phyloP scores from a whole-genome alignment of 2,113 vertebrate genomes.

The Sebastes fasciatus region DNA sequence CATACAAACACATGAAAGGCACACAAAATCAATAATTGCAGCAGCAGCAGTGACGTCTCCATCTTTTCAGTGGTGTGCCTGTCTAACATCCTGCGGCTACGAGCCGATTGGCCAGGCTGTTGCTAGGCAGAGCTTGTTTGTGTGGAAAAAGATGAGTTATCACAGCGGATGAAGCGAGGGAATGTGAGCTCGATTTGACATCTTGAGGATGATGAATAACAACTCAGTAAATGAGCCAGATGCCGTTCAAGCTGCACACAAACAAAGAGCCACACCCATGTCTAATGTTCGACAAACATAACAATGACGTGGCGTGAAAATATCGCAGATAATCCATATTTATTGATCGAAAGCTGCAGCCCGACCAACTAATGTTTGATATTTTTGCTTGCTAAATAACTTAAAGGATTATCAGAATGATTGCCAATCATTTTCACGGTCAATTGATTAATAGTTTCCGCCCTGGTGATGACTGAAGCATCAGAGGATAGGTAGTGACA shows the following conservation, averaged over 20 bases:
- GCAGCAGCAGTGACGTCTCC: slow-evolving; percentile 23
- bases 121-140: slow-evolving; percentile 50
- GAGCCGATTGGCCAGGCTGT: slow-evolving; percentile 32
- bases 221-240: not conserved
- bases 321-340: too few species aligned
- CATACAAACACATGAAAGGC: not conserved
- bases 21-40: slow-evolving; percentile 35
- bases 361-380: too few species aligned
- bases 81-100: not conserved
- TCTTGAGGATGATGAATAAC: not conserved
- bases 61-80: slow-evolving; percentile 9
- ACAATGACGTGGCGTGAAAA: too few species aligned
- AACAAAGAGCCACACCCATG: not conserved
- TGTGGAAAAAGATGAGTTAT: not conserved
- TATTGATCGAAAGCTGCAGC: too few species aligned
- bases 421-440: too few species aligned
- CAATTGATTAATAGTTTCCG: too few species aligned
- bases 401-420: too few species aligned
- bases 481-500: too few species aligned
- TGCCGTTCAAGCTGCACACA: not conserved
- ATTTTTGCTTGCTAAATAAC: too few species aligned
- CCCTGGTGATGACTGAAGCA: too few species aligned
- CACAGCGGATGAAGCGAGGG: not conserved
- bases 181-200: not conserved
- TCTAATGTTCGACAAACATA: not conserved